Evolutionary conservation across 2,113 vertebrate genomes (phyloP), one percentile per base, ranked within the genome.

Genomic region (Rhadina sibilatrix): DNA sequence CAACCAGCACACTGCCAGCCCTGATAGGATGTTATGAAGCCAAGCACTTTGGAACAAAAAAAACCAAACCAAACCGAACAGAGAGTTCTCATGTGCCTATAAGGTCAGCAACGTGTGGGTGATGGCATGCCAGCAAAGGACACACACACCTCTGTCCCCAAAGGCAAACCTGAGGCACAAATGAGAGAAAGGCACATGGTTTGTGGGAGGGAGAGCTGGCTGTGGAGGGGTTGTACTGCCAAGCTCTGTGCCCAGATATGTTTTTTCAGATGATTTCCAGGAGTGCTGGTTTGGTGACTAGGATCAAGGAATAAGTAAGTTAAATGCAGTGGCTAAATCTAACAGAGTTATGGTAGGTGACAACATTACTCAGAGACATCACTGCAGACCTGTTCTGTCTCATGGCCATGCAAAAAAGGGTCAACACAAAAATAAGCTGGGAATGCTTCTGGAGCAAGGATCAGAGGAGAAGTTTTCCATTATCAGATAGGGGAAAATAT

Each of bases 211-310:
- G 20, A 71, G 24, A 71, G 15, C 1, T 5, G 23, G 17, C 35
- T 72, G 17, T 3, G 0, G 13, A 56, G 24, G 17, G 13, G 2
- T 30, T 47, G 37, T 50, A 44, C 27, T 1, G 1, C 14, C 23
- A 15, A 42, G 38, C 6, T 47, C 9, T 40, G 15, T 27, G 15
- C 11, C 37, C n/a, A 30, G 42, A 27, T 60, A 21, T 2, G 0
- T 57, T 81, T 61, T 61, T 18, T 46, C n/a, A 81, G 49, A 63
- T 46, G 4, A 53, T 22, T 78, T 46, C 56, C 37, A 61, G n/a
- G 54, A 57, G 10, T 3, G 2, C 3, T 69, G 28, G 6, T 68
- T 59, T 87, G 56, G 37, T 81, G 59, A 40, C 16, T 61, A 87
- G 37, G 10, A 31, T 78, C 37, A 42, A 70, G 15, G 31, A 77